Conservation (phyloP, 2,113 vertebrate genomes). For the Gobius niger region DNA sequence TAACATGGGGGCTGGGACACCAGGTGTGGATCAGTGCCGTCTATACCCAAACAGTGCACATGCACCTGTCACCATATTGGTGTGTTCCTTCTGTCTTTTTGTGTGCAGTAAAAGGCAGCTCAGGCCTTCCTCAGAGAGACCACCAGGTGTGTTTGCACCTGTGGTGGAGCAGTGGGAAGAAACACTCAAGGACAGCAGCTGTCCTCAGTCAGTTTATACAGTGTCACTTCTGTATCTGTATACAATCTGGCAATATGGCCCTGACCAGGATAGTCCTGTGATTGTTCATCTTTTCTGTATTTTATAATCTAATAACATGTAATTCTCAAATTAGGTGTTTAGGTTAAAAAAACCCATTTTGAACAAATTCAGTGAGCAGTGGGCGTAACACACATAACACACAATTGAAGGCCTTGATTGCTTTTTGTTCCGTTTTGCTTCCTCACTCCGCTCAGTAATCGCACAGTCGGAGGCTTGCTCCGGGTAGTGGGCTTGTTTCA, state of each 20-base stretch:
- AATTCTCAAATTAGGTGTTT: slow-evolving; percentile 45
- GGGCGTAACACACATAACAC: background rate
- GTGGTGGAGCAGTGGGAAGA: slow-evolving; percentile 54
- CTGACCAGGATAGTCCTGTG: too few relatives aligned
- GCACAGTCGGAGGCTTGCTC: slow-evolving; percentile 45
- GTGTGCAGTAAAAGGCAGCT: slow-evolving; percentile 65
- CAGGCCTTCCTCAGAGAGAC: slow-evolving; percentile 66
- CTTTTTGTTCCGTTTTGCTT: slow-evolving; percentile 66
- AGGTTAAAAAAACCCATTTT: slow-evolving; percentile 51
- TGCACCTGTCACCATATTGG: slow-evolving; percentile 66
- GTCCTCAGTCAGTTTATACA: slow-evolving; percentile 56
- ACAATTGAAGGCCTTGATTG: slow-evolving; percentile 67
- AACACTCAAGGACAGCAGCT: slow-evolving; percentile 68
- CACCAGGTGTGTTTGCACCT: slow-evolving; percentile 76
- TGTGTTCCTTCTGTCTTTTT: slow-evolving; percentile 63
- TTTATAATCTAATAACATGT: too few relatives aligned
- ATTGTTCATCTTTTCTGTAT: too few relatives aligned
- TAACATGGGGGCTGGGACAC: slow-evolving; percentile 30
- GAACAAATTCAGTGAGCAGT: slow-evolving; percentile 59
- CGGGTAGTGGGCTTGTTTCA: slow-evolving; percentile 69
- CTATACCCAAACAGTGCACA: slow-evolving; percentile 38
- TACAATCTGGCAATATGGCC: too few relatives aligned
- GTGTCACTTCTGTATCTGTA: slow-evolving; percentile 52
- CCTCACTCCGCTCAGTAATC: slow-evolving; percentile 61
- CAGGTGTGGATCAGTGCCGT: slow-evolving; percentile 50